phyloP scores from a whole-genome alignment of 1,140 invertebrate species.

The Drosophila repleta region DNA sequence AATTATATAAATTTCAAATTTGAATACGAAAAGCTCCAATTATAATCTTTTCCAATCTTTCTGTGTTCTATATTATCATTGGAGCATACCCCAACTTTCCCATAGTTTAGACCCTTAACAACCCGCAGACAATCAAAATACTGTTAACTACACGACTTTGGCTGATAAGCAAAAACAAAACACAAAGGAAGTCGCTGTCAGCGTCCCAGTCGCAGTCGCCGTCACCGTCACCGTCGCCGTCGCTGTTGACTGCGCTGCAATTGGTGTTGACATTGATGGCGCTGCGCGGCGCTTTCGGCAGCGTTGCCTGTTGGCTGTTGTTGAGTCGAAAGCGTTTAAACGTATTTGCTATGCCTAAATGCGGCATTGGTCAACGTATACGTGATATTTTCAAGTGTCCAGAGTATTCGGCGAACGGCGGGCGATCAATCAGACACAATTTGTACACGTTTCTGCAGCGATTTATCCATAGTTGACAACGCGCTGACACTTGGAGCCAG shows the following conservation, averaged over 20 bases:
- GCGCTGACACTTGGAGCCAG: constrained; percentile 14
- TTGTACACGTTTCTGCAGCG: constrained; percentile 40
- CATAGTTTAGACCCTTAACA: neutral
- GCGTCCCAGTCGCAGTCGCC: neutral
- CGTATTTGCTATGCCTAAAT: constrained; percentile 29
- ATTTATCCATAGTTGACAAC: constrained; percentile 39
- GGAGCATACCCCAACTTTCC: neutral
- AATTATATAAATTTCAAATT: too few relatives aligned
- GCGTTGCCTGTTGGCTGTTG: constrained; percentile 5
- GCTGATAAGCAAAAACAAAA: constrained; percentile 22
- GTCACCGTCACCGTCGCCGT: constrained; percentile 1
- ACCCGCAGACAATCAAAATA: neutral
- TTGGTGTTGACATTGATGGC: constrained; percentile 1
- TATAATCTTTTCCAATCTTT: too few relatives aligned
- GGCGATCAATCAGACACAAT: constrained; percentile 31
- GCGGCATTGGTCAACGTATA: constrained; percentile 45
- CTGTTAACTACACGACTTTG: constrained; percentile 3
- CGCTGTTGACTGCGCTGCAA: neutral
- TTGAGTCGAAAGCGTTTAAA: constrained; percentile 31
- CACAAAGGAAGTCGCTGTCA: neutral
- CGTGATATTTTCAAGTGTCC: constrained; percentile 32
- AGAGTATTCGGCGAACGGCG: neutral
- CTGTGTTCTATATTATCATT: too few relatives aligned
- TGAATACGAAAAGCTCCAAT: too few relatives aligned
- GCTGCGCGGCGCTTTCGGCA: neutral